Evolutionary conservation across 1,140 invertebrate species (phyloP), one percentile per base, ranked within the genome.

Genomic region (Elysia chlorotica): DNA sequence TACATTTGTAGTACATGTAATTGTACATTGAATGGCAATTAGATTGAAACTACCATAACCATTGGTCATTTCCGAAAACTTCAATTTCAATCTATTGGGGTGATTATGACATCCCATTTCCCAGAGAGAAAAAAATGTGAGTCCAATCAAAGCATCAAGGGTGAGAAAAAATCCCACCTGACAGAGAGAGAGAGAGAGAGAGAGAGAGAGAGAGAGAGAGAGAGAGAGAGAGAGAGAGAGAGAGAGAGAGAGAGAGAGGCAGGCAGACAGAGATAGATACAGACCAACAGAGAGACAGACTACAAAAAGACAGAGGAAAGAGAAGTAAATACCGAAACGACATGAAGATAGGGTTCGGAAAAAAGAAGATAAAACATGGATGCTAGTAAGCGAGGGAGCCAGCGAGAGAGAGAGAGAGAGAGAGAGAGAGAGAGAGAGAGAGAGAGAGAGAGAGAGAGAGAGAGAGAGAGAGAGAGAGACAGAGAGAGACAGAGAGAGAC

Each of bases 361-460:
- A 31, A 63, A 30, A 31, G 31, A 63, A 31, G 3, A 28, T 10
- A 28, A 57, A 31, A 35, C 6, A 63, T 10, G 35, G 28, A 31
- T 30, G 31, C 31, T 63, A 63, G 31, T 28, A 31, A 63, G 31
- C 6, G 2, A 31, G 28, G 30, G 28, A 6, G 61, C 21, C 2
- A 31, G 10, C 19, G 61, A 31, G 35, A 36, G 35, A 38, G 35
- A 38, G 14, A 6, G 63, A 5, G 5, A 31, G 61, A 31, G 30
- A 31, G 21, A 30, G 5, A 31, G 30, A 30, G 30, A 30, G 30
- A 31, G 5, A 5, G 6, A 30, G 28, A 31, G 28, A 63, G 28
- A 31, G 28, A 63, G 61, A 63, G 28, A 28, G 6, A 63, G 61
- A 63, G 61, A 28, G 61, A 63, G n/a, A n/a, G 56, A 28, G 56